Evolutionary conservation across 2,888 invertebrate genomes (phyloP), one percentile per base, ranked within the genome.

Genomic region (Imbricaverruca yamaguchii): DNA sequence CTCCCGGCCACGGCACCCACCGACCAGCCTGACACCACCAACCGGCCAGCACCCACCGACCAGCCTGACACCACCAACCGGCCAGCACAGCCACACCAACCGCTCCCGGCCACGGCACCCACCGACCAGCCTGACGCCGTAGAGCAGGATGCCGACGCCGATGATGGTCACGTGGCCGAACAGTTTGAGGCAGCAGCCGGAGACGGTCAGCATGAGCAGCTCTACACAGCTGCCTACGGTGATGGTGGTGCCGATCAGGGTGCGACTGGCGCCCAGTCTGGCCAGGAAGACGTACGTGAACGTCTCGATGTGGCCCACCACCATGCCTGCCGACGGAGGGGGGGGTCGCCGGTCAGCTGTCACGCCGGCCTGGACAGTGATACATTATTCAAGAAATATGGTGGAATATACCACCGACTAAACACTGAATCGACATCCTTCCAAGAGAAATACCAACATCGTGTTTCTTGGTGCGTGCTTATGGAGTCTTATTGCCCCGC

Each of bases 301-400:
- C 10, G 80, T 80, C 59, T 80, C 80, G 39, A 80, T 59, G 80
- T 61, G 80, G 59, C 80, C 80, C 74, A 74, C 74, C 55, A 53
- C 74, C 74, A 74, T 74, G 9, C 74, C 74, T 74, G 74, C 55
- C 18, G 55, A 39, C 39, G 4, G 39, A 39, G 39, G 39, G 4
- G 39, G 39, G 39, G 39, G n/a, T n/a, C 39, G 39, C 39, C 39
- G 39, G 39, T 39, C 39, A 39, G 39, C 39, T 39, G 39, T 4
- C 39, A 39, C 39, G 4, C 2, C 39, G 2, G 39, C 4, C 39
- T 39, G 2, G 39, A 39, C 39, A 39, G 39, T 39, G 39, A 39
- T 39, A 39, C 1, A 39, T 39, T 39, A 39, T 39, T 39, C 39
- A 39, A 39, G 39, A 4, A 39, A 39, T 39, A 39, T 1, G 39